Evolutionary conservation across 2,113 vertebrate genomes (phyloP).

Genomic region (Sander lucioperca): DNA sequence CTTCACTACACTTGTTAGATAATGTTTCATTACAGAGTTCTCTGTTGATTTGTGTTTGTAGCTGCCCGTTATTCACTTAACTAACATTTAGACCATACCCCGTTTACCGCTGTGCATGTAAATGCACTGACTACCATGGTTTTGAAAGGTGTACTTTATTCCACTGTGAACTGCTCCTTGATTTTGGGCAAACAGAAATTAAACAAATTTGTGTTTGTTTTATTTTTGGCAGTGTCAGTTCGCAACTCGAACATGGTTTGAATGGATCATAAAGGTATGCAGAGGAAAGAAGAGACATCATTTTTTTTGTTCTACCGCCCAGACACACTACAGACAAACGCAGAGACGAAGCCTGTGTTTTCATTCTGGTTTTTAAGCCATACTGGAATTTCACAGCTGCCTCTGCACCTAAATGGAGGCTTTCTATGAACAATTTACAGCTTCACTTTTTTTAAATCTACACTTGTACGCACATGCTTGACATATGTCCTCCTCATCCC

Average conservation of each 20-base stretch:
- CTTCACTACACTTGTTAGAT: no score
- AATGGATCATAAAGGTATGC: not conserved
- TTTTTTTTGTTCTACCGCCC: not conserved
- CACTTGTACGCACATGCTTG: constrained; percentile 73
- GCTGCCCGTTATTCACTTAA: no score
- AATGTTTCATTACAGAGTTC: no score
- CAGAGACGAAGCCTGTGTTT: not conserved
- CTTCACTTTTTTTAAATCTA: constrained; percentile 59
- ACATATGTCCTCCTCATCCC: constrained; percentile 68
- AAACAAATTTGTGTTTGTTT: not conserved
- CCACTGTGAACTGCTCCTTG: constrained; percentile 24
- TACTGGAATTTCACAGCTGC: constrained; percentile 38
- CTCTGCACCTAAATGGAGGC: constrained; percentile 24
- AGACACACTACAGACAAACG: not conserved
- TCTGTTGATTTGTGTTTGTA: no score
- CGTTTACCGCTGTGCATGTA: no score
- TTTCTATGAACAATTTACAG: constrained; percentile 54
- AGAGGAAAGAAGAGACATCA: constrained; percentile 1
- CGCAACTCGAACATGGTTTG: not conserved
- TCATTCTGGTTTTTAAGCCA: constrained; percentile 14
- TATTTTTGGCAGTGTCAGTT: not conserved
- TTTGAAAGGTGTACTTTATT: constrained; percentile 55
- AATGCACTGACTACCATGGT: not conserved
- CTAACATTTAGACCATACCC: no score
- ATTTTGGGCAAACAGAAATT: not conserved